Percentiles rank a stretch among this genome's conserved stretches.
phyloP scores from a whole-genome alignment of 2,888 invertebrate species.

The Scaptomyza caliginosa region DNA sequence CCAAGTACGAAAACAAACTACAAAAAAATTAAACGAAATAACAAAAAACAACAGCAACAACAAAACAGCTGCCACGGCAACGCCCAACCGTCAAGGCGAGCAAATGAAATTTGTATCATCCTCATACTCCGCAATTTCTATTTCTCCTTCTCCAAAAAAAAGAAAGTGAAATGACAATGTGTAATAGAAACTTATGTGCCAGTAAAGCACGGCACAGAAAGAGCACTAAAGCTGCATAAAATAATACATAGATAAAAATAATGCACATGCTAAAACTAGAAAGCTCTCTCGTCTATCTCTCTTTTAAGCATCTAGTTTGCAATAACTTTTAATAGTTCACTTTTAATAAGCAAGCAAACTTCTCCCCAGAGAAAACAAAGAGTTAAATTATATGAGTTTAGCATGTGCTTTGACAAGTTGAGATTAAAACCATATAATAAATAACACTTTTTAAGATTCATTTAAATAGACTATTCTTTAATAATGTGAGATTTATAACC shows the following conservation, averaged over 20 bases:
- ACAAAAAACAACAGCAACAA: conserved; percentile 11
- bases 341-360: conserved; percentile 9
- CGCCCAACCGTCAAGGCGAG: conserved; percentile 31
- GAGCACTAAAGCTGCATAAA: conserved; percentile 1
- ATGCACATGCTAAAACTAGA: background rate
- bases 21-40: conserved; percentile 25
- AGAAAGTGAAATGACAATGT: conserved; percentile 58
- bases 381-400: background rate
- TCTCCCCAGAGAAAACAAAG: background rate
- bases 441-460: too few species aligned
- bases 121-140: conserved; percentile 29
- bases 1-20: conserved; percentile 26
- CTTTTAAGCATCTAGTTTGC: conserved; percentile 13
- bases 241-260: conserved; percentile 2
- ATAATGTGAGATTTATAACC: too few species aligned
- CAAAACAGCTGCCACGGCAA: conserved; percentile 31
- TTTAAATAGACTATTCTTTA: too few species aligned
- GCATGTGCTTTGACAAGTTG: background rate
- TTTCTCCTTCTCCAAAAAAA: background rate
- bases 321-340: conserved; percentile 21
- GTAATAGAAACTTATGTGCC: conserved; percentile 56
- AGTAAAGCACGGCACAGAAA: conserved; percentile 19
- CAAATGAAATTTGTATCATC: conserved; percentile 69
- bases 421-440: background rate
- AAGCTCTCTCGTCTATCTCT: conserved; percentile 5